These are phyloP conservation scores for Eupeodes corollae DNA, from an alignment of 1,140 invertebrate species.

Conservation along the genomic window DNA sequence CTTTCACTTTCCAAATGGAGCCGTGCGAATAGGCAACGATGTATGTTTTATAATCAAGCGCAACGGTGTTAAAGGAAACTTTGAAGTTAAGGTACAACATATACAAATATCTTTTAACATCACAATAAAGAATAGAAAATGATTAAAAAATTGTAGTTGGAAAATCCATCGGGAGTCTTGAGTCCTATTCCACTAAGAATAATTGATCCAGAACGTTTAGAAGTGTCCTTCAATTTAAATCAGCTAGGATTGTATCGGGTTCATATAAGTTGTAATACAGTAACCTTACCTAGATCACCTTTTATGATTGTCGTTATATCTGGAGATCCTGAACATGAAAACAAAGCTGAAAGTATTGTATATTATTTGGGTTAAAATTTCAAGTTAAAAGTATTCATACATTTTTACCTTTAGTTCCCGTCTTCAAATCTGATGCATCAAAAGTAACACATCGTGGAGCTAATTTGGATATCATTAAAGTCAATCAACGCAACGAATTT, in stretches of 20 bases:
- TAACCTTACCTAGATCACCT: slow-evolving; percentile 77
- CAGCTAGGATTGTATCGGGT: slow-evolving; percentile 85
- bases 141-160: slow-evolving; percentile 14
- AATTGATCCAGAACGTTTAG: slow-evolving; percentile 68
- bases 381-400: too few species aligned
- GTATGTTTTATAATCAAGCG: slow-evolving; percentile 25
- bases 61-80: slow-evolving; percentile 33
- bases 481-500: slow-evolving; percentile 74
- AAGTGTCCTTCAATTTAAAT: slow-evolving; percentile 70
- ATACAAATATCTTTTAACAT: too few species aligned
- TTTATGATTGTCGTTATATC: slow-evolving; percentile 58
- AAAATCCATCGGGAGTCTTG: slow-evolving; percentile 23
- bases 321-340: slow-evolving; percentile 49
- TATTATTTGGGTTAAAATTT: slow-evolving; percentile 79
- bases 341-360: slow-evolving; percentile 37
- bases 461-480: slow-evolving; percentile 71
- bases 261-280: slow-evolving; percentile 75
- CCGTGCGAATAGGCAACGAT: slow-evolving; percentile 18
- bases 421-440: slow-evolving; percentile 67
- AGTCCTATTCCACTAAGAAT: slow-evolving; percentile 28
- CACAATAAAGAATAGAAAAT: too few species aligned
- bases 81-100: slow-evolving; percentile 27
- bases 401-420: slow-evolving; percentile 38
- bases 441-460: slow-evolving; percentile 73
- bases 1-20: slow-evolving; percentile 30